Evolutionary conservation across 2,113 vertebrate species (phyloP), one percentile per base, ranked within the genome.

Genomic region (Anoura caudifer): DNA sequence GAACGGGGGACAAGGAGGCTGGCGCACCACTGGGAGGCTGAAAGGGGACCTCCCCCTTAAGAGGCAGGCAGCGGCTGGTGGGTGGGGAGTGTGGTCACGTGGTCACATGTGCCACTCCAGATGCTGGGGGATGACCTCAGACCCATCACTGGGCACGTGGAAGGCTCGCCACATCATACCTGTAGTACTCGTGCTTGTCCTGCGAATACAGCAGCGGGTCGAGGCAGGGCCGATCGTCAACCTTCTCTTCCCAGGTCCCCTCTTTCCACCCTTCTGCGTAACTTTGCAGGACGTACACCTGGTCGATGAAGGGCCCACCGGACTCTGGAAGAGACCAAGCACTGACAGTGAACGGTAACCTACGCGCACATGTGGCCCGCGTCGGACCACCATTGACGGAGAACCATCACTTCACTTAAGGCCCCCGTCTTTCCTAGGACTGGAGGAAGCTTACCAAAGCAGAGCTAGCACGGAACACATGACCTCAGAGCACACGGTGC

Each of bases 241-340:
- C 98, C 97, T 99, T 99, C 98, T 99, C 99, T 88, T 99, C 99
- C 99, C 99, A 99, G 22, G 99, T 98, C 4, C 99, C 99, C 87
- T 99, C 99, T 31, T 99, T 99, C 99, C 99, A 99, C 70, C 99
- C 99, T 94, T 99, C 99, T 0, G 99, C 98, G 0, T 99, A 99
- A 91, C 99, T 98, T 97, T 99, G 99, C 43, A 99, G 98, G 43
- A 99, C 98, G 20, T 99, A 99, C 17, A 99, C 99, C 95, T 99
- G 99, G 79, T 99, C 99, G 24, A 99, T 99, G 87, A 99, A 99
- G 4, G 99, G 99, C 15, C 99, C 99, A 12, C 99, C 99, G 31
- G 99, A 99, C 97, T 99, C 99, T 99, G 97, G 13, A 97, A 36
- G 88, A 93, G 41, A 95, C 52, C 33, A 61, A 16, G 70, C 97